These are phyloP conservation scores for Limnephilus lunatus DNA, from an alignment of 2,888 invertebrate species.

Conservation along the genomic window DNA sequence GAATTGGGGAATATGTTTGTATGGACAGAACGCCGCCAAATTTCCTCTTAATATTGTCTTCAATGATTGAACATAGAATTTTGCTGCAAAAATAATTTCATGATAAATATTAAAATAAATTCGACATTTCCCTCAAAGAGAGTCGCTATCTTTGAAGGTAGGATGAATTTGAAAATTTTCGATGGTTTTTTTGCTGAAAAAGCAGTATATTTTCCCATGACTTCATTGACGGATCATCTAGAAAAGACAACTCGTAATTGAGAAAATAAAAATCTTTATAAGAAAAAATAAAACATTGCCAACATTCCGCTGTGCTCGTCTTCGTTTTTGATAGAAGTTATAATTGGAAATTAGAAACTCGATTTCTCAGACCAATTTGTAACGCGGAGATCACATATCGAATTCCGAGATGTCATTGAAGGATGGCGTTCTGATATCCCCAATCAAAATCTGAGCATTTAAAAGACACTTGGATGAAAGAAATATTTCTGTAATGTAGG, in stretches of 20 bases:
- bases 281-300: neutral
- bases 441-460: neutral
- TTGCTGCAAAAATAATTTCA: no score
- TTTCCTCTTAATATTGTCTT: no score
- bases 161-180: no score
- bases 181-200: no score
- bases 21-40: no score
- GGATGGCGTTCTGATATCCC: neutral
- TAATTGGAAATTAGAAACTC: neutral
- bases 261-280: neutral
- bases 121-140: no score
- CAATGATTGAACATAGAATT: no score
- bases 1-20: no score
- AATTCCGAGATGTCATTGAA: neutral
- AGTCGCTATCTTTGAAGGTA: no score
- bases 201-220: neutral
- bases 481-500: neutral
- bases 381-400: neutral
- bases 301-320: neutral
- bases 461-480: neutral
- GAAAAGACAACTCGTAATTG: neutral
- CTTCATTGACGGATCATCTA: neutral
- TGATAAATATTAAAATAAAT: no score
- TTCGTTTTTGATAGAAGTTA: neutral
- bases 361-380: neutral